phyloP scores from a whole-genome alignment of 2,113 vertebrate species.

The Accipiter cooperii region DNA sequence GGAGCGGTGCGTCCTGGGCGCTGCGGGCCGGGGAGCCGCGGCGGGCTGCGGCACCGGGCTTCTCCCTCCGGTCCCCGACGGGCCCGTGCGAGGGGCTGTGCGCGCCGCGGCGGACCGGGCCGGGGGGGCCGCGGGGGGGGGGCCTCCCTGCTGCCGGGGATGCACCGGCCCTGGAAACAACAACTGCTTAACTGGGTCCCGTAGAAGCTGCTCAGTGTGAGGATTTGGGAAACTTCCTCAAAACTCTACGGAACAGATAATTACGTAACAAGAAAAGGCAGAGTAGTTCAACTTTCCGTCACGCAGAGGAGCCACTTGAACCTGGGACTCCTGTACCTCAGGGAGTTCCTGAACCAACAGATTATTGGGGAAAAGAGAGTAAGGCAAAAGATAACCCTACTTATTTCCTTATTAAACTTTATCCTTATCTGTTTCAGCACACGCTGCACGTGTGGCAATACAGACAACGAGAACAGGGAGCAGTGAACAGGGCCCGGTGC shows the following conservation, averaged over 20 bases:
- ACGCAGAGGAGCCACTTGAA: background rate
- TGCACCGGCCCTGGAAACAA: background rate
- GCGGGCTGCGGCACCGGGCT: background rate
- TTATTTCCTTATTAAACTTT: background rate
- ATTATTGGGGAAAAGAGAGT: background rate
- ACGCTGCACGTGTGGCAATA: background rate
- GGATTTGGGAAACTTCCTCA: background rate
- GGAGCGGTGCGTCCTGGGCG: background rate
- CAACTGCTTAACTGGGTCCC: background rate
- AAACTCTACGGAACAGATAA: background rate
- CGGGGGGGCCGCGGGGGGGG: fast-evolving
- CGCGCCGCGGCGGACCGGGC: background rate
- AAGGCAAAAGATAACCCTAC: background rate
- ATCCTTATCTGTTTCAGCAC: background rate
- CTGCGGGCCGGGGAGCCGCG: no score
- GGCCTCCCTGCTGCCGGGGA: background rate
- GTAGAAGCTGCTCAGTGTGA: background rate
- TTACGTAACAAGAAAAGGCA: background rate
- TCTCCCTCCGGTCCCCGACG: background rate
- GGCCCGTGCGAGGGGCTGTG: background rate
- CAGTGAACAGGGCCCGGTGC: background rate
- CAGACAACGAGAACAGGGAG: background rate
- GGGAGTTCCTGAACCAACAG: background rate
- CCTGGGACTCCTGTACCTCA: background rate
- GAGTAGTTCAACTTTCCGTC: background rate